Conservation (phyloP, 1,140 invertebrate species). For the Delia radicum region DNA sequence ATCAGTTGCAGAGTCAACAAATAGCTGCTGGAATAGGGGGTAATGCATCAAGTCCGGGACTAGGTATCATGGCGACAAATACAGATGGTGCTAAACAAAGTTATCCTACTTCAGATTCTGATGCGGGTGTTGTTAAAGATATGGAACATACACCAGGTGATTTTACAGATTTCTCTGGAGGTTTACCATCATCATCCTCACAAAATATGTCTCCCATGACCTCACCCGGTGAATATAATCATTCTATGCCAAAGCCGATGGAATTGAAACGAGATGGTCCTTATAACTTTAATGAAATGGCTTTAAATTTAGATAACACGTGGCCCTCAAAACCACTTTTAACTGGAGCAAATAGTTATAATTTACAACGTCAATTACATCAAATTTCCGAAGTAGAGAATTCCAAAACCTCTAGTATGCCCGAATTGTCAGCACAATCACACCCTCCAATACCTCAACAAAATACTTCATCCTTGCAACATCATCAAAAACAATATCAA, state of each 20-base stretch:
- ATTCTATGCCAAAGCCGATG: constrained; percentile 51
- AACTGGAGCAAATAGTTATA: constrained; percentile 40
- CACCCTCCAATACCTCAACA: background rate
- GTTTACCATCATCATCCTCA: constrained; percentile 42
- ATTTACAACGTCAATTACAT: constrained; percentile 44
- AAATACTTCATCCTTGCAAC: constrained; percentile 6
- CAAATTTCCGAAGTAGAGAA: constrained; percentile 42
- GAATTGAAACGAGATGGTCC: constrained; percentile 46
- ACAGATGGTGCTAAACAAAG: constrained; percentile 38
- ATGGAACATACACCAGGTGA: constrained; percentile 39
- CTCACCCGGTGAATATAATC: constrained; percentile 48
- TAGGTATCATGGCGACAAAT: constrained; percentile 32
- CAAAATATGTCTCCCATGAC: constrained; percentile 49
- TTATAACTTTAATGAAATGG: constrained; percentile 54
- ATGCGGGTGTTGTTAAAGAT: constrained; percentile 49
- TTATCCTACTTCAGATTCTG: constrained; percentile 48
- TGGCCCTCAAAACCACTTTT: constrained; percentile 45
- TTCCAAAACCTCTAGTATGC: constrained; percentile 49
- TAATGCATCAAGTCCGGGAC: constrained; percentile 8
- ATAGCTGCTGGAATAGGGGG: constrained; percentile 38
- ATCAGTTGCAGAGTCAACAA: constrained; percentile 52
- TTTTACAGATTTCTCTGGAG: constrained; percentile 48
- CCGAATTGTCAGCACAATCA: constrained; percentile 35
- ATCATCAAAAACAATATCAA: constrained; percentile 29
- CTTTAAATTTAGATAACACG: constrained; percentile 46